Percentiles rank a stretch among this genome's conserved stretches.
These are phyloP conservation scores for Auanema freiburgensis DNA, from an alignment of 2,888 invertebrate species.

Conservation along the genomic window DNA sequence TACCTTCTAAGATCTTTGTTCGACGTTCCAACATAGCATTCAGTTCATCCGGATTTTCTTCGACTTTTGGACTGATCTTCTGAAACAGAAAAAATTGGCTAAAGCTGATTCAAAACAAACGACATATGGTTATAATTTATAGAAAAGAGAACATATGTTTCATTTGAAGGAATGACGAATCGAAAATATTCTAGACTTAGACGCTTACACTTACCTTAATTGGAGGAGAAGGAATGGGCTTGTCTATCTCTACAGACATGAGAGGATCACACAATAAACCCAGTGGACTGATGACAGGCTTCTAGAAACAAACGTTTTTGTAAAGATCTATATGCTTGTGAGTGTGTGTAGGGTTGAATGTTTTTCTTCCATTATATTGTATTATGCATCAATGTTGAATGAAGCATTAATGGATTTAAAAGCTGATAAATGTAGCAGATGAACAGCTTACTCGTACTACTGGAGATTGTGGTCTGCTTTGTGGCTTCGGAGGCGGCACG, in stretches of 20 bases:
- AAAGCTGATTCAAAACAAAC: too few relatives aligned
- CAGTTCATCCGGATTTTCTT: constrained; percentile 28
- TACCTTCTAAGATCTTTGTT: constrained; percentile 38
- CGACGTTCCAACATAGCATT: constrained; percentile 32
- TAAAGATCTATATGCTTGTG: not conserved
- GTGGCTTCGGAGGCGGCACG: constrained; percentile 8
- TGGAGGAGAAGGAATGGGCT: constrained; percentile 8
- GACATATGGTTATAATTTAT: too few relatives aligned
- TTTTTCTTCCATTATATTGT: too few relatives aligned
- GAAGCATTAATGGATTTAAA: not conserved
- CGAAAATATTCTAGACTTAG: not conserved
- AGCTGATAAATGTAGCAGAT: not conserved
- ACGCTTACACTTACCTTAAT: constrained; percentile 12
- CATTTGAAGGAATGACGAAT: not conserved
- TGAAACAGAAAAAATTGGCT: not conserved
- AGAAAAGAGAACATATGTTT: too few relatives aligned
- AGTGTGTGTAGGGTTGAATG: not conserved
- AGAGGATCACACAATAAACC: constrained; percentile 37
- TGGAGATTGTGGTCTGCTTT: constrained; percentile 19
- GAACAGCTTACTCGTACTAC: constrained; percentile 10
- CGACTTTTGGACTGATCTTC: not conserved
- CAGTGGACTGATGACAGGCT: constrained; percentile 34
- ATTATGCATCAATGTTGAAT: not conserved
- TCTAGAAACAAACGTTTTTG: constrained; percentile 21
- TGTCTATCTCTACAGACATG: constrained; percentile 27